Conservation (phyloP, 2,888 invertebrate genomes). For the Gari tellinella region DNA sequence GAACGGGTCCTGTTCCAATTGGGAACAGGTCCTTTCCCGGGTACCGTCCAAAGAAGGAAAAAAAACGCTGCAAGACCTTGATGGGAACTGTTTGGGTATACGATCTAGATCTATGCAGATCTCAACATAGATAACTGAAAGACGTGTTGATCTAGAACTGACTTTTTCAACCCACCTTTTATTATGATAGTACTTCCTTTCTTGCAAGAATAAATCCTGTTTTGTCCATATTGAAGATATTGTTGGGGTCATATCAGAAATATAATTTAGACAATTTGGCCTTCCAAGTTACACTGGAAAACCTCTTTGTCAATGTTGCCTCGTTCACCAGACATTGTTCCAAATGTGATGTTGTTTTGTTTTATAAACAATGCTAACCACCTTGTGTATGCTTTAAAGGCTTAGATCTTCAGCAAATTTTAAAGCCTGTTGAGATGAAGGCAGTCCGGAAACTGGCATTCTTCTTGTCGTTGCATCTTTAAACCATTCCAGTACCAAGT, state of each 20-base stretch:
- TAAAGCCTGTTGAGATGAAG: constrained; percentile 18
- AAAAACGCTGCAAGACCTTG: no score
- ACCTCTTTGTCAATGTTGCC: constrained; percentile 26
- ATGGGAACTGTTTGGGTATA: no score
- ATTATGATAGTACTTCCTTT: constrained; percentile 5
- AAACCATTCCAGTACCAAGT: constrained; percentile 36
- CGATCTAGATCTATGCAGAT: no score
- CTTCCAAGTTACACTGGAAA: constrained; percentile 40
- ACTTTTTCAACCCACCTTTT: not conserved
- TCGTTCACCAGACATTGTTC: constrained; percentile 30
- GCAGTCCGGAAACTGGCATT: constrained; percentile 29
- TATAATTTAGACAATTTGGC: constrained; percentile 25
- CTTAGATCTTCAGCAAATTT: constrained; percentile 20
- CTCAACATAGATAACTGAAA: no score
- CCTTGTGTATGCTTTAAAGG: constrained; percentile 47
- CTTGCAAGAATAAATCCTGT: constrained; percentile 15
- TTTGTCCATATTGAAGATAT: constrained; percentile 22
- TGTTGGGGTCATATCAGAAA: constrained; percentile 22
- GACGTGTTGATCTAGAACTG: no score
- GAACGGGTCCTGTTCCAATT: no score
- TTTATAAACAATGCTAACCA: constrained; percentile 45
- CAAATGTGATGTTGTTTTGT: constrained; percentile 38
- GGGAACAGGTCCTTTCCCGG: no score
- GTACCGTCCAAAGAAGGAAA: no score
- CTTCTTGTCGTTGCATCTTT: constrained; percentile 27